A percentile compares a stretch with the other conserved stretches of the same genome.
Conservation (phyloP, 64 coral and sea anemone genomes). For the Orbicella faveolata region DNA sequence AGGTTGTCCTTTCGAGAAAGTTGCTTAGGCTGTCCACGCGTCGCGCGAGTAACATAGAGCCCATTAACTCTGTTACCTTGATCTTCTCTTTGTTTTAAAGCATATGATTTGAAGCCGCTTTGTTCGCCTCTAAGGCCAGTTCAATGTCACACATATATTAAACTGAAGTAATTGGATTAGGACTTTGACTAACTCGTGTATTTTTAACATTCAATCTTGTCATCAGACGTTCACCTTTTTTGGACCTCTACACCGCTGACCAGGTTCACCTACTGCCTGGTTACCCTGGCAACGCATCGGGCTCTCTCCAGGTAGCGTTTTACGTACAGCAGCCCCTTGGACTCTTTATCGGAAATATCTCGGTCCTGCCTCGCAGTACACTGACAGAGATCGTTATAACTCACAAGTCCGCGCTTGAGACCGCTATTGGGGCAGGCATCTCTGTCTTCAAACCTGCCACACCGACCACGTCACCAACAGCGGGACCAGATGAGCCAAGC, state of each 20-base stretch:
- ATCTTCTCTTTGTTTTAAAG: too few relatives aligned
- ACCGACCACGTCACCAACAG: neutral
- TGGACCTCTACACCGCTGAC: neutral
- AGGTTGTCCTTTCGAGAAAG: too few relatives aligned
- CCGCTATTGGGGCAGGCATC: neutral
- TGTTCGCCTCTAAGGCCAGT: too few relatives aligned
- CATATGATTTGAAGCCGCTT: too few relatives aligned
- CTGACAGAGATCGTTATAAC: neutral
- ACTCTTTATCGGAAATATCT: slow-evolving; percentile 9
- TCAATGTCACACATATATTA: neutral
- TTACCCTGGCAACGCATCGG: slow-evolving; percentile 6
- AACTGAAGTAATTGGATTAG: neutral
- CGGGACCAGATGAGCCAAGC: neutral
- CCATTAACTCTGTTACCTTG: too few relatives aligned
- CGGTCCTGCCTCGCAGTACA: neutral
- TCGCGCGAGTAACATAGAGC: too few relatives aligned
- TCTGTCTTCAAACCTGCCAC: neutral
- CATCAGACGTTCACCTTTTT: neutral
- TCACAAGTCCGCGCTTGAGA: neutral
- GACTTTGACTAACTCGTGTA: neutral
- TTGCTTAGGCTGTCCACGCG: too few relatives aligned
- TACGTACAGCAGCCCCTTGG: slow-evolving; percentile 33
- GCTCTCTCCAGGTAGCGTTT: slow-evolving; percentile 19
- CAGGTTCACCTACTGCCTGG: slow-evolving; percentile 51
- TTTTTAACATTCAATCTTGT: neutral